Conservation (phyloP, 1,140 invertebrate species). For the Oryctes rhinoceros region DNA sequence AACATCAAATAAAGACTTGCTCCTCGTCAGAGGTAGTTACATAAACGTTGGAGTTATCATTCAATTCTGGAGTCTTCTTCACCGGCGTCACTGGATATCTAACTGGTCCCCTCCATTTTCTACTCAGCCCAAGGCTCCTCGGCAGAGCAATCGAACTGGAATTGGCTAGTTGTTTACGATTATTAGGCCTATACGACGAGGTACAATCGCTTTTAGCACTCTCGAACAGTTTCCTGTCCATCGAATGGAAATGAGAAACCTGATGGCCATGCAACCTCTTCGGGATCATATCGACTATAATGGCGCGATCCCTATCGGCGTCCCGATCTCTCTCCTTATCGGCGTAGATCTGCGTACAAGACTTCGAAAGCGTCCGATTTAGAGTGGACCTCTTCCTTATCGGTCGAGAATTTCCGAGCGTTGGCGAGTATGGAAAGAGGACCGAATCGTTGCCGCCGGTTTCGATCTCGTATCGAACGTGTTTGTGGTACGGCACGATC, state of each 20-base stretch:
- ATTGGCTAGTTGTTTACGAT: background rate
- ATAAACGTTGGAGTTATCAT: slow-evolving; percentile 43
- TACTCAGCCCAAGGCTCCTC: slow-evolving; percentile 64
- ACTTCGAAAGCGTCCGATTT: slow-evolving; percentile 52
- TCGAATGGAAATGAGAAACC: slow-evolving; percentile 44
- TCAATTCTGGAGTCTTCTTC: slow-evolving; percentile 48
- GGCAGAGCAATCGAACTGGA: slow-evolving; percentile 61
- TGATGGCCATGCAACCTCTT: slow-evolving; percentile 35
- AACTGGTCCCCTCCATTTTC: slow-evolving; percentile 67
- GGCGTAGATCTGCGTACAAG: slow-evolving; percentile 51
- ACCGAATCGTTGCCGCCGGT: slow-evolving; percentile 36
- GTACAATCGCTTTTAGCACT: background rate
- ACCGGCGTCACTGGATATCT: slow-evolving; percentile 69
- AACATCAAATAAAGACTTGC: slow-evolving; percentile 58
- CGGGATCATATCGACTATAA: slow-evolving; percentile 57
- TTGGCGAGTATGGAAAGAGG: background rate
- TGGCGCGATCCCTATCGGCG: slow-evolving; percentile 48
- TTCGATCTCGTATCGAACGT: slow-evolving; percentile 57
- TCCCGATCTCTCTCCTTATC: slow-evolving; percentile 38
- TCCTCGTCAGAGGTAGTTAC: slow-evolving; percentile 58
- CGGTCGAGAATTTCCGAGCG: background rate
- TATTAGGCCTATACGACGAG: background rate
- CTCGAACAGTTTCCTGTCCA: slow-evolving; percentile 38
- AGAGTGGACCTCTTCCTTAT: slow-evolving; percentile 40
- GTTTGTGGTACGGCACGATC: slow-evolving; percentile 57